These are phyloP conservation scores for Peromyscus eremicus DNA, from an alignment of 2,797 vertebrate species.

Conservation along the genomic window DNA sequence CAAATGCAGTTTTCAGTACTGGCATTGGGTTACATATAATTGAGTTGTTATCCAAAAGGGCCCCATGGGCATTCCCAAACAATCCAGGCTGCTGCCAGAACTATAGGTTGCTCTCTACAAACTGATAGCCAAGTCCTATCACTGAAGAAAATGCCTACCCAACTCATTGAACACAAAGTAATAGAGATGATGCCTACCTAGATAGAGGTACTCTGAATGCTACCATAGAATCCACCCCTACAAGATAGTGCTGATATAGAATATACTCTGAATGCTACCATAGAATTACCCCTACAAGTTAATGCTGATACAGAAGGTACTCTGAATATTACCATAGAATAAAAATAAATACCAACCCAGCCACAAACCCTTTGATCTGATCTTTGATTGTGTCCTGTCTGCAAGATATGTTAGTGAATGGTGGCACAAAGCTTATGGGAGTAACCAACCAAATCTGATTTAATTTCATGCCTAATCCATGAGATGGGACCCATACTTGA, in stretches of 20 bases:
- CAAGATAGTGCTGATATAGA: background rate
- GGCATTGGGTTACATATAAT: background rate
- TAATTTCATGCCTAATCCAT: background rate
- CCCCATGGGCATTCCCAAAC: background rate
- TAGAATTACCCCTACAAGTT: too few species aligned
- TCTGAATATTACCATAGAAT: background rate
- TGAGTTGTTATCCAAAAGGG: background rate
- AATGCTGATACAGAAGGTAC: too few species aligned
- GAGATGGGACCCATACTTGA: background rate
- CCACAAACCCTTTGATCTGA: background rate
- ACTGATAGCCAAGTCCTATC: background rate
- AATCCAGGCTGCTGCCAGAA: background rate
- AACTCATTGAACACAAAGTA: background rate
- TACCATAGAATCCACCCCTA: background rate
- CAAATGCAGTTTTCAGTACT: background rate
- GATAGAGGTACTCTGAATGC: background rate
- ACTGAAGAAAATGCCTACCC: background rate
- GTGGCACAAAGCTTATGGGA: background rate
- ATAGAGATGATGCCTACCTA: background rate
- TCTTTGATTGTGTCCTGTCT: background rate
- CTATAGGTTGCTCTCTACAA: background rate
- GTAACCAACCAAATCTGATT: background rate
- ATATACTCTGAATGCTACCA: background rate
- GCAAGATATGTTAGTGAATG: background rate
- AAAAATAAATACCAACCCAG: background rate